Base-by-base conservation (phyloP, 92 coral and sea anemone species). In the Heliopora coerulea region DNA sequence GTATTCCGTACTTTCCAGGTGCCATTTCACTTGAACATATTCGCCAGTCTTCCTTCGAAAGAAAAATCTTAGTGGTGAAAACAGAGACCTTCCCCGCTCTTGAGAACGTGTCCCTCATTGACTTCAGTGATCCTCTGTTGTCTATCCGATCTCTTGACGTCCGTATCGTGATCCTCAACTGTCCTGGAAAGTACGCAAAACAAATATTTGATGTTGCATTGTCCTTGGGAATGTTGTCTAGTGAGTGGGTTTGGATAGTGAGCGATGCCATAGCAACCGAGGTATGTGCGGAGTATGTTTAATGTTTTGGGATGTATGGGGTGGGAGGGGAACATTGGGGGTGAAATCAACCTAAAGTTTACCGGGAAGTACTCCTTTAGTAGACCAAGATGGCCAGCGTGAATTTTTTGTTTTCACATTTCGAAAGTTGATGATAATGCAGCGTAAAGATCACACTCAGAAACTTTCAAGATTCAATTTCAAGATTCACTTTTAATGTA, bases 241-340 rank as follows among this genome's bases (percentile, higher is more conserved):
- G 19, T 1, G 68, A 17, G 3, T 62, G 68, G 68, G 49, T 62
- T 8, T 62, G 68, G 68, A 62, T 62, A 4, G 68, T 62, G 7
- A 35, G 68, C 26, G 68, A 62, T 62, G 68, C 46, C 49, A 62
- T 62, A 62, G 68, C 48, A 62, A 62, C 68, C 49, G 68, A 62
- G 49, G 68, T 62, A 62, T 62, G 7, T 2, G 52, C 15, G 52
- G 12, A 2, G 52, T 46, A n/a, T 46, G 12, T 15, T 46, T 46
- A n/a, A 6, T 4, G 11, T 37, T 4, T 37, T 37, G 42, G 42
- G 42, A 37, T 37, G 42, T n/a, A n/a, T n/a, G n/a, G n/a, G n/a
- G n/a, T n/a, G n/a, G n/a, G n/a, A n/a, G n/a, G n/a, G 42, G 5
- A 12, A 37, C 42, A 37, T 4, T 37, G 42, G 6, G 12, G 42